Conservation (phyloP, 2,888 invertebrate genomes). For the Branchellion lobata region DNA sequence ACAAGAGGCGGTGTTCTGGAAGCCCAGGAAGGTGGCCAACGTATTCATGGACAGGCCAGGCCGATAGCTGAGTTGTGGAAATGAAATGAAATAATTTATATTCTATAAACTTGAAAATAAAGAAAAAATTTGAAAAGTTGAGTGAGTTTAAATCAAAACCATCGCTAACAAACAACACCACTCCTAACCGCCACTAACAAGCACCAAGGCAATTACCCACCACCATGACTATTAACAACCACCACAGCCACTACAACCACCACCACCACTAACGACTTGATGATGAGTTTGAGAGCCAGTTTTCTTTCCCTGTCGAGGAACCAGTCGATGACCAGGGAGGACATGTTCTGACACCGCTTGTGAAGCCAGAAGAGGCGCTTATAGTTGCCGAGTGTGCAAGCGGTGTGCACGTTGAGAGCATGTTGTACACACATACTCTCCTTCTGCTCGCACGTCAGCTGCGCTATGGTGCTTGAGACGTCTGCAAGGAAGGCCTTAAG, state of each 20-base stretch:
- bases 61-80: not conserved
- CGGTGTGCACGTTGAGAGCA: constrained; percentile 83
- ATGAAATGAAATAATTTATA: too few relatives aligned
- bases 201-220: too few relatives aligned
- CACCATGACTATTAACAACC: too few relatives aligned
- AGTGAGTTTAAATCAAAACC: too few relatives aligned
- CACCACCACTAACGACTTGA: constrained; percentile 91
- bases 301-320: constrained; percentile 93
- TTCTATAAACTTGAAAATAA: too few relatives aligned
- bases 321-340: constrained; percentile 94
- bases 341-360: constrained; percentile 86
- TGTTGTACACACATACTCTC: constrained; percentile 78
- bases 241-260: too few relatives aligned
- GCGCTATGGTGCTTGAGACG: constrained; percentile 84
- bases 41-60: not conserved
- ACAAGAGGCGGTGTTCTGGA: not conserved
- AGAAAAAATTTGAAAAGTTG: too few relatives aligned
- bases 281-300: constrained; percentile 82
- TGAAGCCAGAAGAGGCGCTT: constrained; percentile 89
- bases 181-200: too few relatives aligned
- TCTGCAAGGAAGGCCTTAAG: constrained; percentile 69
- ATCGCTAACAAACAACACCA: too few relatives aligned
- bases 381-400: constrained; percentile 90
- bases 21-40: not conserved
- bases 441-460: constrained; percentile 76